These are phyloP conservation scores for Andrena haemorrhoa DNA, from an alignment of 2,888 invertebrate genomes.

Conservation along the genomic window DNA sequence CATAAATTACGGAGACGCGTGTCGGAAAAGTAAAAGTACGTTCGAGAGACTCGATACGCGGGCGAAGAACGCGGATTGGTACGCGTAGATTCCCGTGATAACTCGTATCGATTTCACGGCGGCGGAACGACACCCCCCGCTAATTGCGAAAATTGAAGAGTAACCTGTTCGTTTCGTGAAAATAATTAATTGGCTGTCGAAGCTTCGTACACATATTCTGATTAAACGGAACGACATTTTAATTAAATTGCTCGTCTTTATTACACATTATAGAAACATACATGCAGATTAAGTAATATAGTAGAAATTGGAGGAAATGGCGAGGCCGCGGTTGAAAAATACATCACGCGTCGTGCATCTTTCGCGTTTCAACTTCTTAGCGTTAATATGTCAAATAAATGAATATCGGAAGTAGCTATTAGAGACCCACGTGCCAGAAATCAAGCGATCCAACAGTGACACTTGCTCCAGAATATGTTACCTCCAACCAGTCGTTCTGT, in stretches of 20 bases:
- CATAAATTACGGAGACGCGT: slow-evolving; percentile 63
- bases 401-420: no score
- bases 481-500: neutral
- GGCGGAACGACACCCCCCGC: neutral
- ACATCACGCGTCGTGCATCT: no score
- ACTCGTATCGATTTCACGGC: slow-evolving; percentile 26
- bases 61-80: slow-evolving; percentile 45
- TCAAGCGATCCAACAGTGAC: no score
- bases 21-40: slow-evolving; percentile 53
- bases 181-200: slow-evolving; percentile 22
- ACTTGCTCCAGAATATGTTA: no score
- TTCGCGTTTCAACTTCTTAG: no score
- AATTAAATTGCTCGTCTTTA: neutral
- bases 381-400: no score
- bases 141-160: neutral
- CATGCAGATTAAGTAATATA: no score
- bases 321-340: no score
- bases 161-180: neutral
- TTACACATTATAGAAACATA: no score
- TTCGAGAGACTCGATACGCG: slow-evolving; percentile 1
- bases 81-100: slow-evolving; percentile 15
- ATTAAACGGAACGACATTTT: neutral
- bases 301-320: no score
- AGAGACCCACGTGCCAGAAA: no score
- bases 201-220: neutral